phyloP scores from a whole-genome alignment of 2,797 vertebrate genomes.

The Calcarius lapponicus region DNA sequence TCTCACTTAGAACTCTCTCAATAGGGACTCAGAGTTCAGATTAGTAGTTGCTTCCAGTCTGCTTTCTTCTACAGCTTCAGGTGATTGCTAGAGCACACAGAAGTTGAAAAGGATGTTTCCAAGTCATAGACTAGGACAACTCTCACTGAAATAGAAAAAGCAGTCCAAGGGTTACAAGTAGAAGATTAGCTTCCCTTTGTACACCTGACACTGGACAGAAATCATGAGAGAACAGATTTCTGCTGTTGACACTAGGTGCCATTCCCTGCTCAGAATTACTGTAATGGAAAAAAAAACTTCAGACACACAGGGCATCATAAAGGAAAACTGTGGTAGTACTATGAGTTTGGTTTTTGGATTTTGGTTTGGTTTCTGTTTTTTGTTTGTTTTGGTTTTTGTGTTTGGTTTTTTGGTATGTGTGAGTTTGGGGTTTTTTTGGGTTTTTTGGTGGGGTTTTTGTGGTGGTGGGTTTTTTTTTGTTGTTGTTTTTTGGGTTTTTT shows the following conservation, averaged over 20 bases:
- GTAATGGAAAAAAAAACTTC: neutral
- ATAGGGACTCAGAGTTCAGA: neutral
- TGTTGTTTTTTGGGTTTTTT: neutral
- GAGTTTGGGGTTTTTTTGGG: too few relatives aligned
- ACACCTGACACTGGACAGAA: neutral
- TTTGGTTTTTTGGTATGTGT: fast-evolving
- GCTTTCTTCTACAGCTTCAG: neutral
- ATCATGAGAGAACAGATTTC: neutral
- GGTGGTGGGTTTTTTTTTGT: neutral
- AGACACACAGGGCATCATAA: neutral
- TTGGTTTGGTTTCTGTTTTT: neutral
- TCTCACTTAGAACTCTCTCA: neutral
- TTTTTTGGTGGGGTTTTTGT: too few relatives aligned
- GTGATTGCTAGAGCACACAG: neutral
- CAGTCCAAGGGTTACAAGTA: neutral
- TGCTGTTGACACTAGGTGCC: neutral
- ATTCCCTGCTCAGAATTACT: neutral
- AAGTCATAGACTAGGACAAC: neutral
- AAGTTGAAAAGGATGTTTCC: neutral
- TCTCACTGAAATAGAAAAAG: neutral
- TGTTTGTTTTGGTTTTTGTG: neutral
- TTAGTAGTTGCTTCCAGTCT: neutral
- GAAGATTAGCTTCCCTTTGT: neutral
- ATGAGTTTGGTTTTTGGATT: neutral
- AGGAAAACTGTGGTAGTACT: neutral